phyloP scores from a whole-genome alignment of 2,888 invertebrate species.

The Apodemia mormo region DNA sequence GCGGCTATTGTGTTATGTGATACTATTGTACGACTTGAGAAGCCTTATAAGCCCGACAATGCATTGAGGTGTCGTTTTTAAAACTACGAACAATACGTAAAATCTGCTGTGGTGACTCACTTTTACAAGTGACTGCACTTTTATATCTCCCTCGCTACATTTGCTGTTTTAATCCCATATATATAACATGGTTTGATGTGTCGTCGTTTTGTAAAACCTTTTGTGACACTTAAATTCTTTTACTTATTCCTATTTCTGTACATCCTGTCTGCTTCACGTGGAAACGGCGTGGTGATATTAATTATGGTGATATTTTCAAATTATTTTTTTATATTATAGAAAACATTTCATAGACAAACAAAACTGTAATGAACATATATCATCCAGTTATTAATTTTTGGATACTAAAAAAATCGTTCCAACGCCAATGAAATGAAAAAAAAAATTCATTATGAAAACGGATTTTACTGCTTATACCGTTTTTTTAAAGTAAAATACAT shows the following conservation, averaged over 20 bases:
- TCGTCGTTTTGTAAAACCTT: slow-evolving; percentile 1
- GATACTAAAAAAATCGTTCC: too few species aligned
- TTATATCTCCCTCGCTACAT: slow-evolving; percentile 24
- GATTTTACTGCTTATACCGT: too few species aligned
- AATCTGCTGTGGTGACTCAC: slow-evolving; percentile 49
- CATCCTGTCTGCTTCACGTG: background rate
- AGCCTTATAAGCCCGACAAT: slow-evolving; percentile 67
- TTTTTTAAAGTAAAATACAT: too few species aligned
- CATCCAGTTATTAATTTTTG: too few species aligned
- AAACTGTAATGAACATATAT: too few species aligned
- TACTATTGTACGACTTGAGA: slow-evolving; percentile 76
- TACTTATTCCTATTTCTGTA: background rate
- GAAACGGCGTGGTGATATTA: background rate
- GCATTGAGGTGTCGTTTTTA: slow-evolving; percentile 69
- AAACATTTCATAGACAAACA: too few species aligned
- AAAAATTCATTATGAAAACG: too few species aligned
- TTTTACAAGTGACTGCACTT: slow-evolving; percentile 39
- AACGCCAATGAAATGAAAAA: too few species aligned
- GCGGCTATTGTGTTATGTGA: slow-evolving; percentile 74
- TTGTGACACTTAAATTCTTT: background rate
- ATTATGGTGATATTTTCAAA: too few species aligned
- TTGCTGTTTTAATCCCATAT: slow-evolving; percentile 23
- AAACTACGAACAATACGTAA: slow-evolving; percentile 62
- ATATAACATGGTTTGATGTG: background rate
- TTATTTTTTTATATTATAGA: too few species aligned